A percentile compares a stretch with the other conserved stretches of the same genome.
Evolutionary conservation across 1,140 invertebrate species (phyloP).

Genomic region (Idris sp.): DNA sequence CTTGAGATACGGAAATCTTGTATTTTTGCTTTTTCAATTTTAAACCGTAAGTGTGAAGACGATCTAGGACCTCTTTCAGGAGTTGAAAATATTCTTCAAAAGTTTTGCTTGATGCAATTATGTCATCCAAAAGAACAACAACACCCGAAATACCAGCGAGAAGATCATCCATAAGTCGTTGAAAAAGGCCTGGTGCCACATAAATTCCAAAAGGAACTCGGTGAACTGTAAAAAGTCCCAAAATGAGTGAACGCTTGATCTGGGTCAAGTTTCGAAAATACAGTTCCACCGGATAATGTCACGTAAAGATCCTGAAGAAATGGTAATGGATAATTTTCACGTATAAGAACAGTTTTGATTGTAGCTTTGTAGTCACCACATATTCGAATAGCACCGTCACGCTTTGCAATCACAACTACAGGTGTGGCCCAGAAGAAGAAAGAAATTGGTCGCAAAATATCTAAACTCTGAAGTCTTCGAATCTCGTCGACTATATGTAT

Average conservation of each 20-base stretch:
- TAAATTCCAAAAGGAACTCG: background rate
- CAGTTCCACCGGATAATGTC: background rate
- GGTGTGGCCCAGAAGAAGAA: constrained; percentile 48
- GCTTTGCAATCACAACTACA: constrained; percentile 33
- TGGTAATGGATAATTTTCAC: constrained; percentile 68
- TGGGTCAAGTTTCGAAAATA: constrained; percentile 4
- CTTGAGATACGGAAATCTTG: background rate
- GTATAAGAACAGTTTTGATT: constrained; percentile 66
- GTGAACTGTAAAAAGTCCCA: constrained; percentile 73
- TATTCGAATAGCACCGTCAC: constrained; percentile 12
- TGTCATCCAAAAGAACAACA: constrained; percentile 59
- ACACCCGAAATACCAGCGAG: background rate
- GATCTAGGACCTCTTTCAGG: constrained; percentile 19
- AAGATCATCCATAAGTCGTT: background rate
- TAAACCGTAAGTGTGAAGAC: constrained; percentile 8
- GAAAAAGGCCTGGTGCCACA: background rate
- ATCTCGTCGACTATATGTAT: constrained; percentile 8
- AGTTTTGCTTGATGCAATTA: constrained; percentile 62
- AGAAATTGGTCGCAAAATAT: constrained; percentile 20
- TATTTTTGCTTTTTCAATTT: constrained; percentile 21
- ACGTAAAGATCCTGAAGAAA: constrained; percentile 57
- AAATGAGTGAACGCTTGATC: constrained; percentile 32
- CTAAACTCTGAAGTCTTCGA: constrained; percentile 1
- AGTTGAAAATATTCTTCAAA: constrained; percentile 49
- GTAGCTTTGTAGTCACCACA: constrained; percentile 72